Evolutionary conservation across 2,888 invertebrate species (phyloP).

Genomic region (Synanthedon formicaeformis): DNA sequence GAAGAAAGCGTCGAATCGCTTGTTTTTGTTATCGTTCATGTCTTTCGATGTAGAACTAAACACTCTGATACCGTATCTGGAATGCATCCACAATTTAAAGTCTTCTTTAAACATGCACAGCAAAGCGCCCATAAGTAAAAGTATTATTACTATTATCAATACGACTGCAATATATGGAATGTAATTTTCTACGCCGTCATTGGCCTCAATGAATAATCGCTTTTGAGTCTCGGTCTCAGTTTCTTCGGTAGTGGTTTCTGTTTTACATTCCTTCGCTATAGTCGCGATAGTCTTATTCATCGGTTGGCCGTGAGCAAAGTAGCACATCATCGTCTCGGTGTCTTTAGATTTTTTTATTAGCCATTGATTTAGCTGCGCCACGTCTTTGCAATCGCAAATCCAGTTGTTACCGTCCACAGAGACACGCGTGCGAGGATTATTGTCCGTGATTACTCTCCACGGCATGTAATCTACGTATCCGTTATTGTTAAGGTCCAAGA

Average conservation of each 20-base stretch:
- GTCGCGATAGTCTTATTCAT: conserved; percentile 65
- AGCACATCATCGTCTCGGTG: conserved; percentile 76
- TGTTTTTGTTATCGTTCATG: conserved; percentile 72
- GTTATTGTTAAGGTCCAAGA: conserved; percentile 82
- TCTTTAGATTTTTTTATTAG: conserved; percentile 75
- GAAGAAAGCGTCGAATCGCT: conserved; percentile 88
- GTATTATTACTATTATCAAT: conserved; percentile 76
- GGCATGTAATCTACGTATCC: conserved; percentile 82
- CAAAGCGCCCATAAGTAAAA: conserved; percentile 76
- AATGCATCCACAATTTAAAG: conserved; percentile 83
- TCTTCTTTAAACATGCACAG: conserved; percentile 82
- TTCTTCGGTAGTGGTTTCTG: conserved; percentile 73
- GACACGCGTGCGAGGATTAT: conserved; percentile 76
- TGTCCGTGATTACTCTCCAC: conserved; percentile 76
- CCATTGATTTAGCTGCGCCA: conserved; percentile 78
- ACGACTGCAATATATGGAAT: conserved; percentile 80
- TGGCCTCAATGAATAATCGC: conserved; percentile 72
- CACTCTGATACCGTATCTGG: conserved; percentile 80
- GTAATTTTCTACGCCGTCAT: conserved; percentile 77
- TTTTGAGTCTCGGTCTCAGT: conserved; percentile 71
- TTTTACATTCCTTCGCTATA: conserved; percentile 68
- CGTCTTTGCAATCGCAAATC: conserved; percentile 84
- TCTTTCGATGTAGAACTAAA: conserved; percentile 73
- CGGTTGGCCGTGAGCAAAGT: conserved; percentile 64
- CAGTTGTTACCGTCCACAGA: conserved; percentile 83